A percentile compares a stretch with the other conserved stretches of the same genome.
phyloP scores from a whole-genome alignment of 2,888 invertebrate species.

The Idaea biselata region DNA sequence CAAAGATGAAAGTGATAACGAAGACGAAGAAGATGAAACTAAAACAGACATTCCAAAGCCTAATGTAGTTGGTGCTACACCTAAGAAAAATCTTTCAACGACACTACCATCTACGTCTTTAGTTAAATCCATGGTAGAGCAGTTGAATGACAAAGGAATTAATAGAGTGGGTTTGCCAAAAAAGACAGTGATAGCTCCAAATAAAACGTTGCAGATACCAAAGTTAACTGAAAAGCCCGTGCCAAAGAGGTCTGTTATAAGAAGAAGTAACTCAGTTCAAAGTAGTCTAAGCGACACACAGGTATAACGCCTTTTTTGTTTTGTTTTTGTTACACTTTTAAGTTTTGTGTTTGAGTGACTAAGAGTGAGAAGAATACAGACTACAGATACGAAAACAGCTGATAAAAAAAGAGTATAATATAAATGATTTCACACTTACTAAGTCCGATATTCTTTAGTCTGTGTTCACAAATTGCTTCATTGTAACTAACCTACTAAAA shows the following conservation, averaged over 20 bases:
- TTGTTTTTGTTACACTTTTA: slow-evolving; percentile 32
- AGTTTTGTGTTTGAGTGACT: slow-evolving; percentile 14
- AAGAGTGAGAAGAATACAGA: background rate
- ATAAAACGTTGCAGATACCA: slow-evolving; percentile 76
- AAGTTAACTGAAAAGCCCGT: slow-evolving; percentile 72
- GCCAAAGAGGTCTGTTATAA: slow-evolving; percentile 68
- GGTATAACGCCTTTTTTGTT: slow-evolving; percentile 66
- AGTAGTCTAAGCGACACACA: slow-evolving; percentile 64
- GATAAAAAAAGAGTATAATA: background rate
- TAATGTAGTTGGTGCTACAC: slow-evolving; percentile 72
- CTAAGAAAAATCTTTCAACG: slow-evolving; percentile 57
- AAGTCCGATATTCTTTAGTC: background rate
- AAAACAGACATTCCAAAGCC: slow-evolving; percentile 49
- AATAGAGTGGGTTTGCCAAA: slow-evolving; percentile 66
- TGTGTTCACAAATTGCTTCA: background rate
- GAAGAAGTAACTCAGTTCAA: slow-evolving; percentile 72
- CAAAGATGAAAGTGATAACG: slow-evolving; percentile 33
- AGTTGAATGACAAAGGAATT: slow-evolving; percentile 65
- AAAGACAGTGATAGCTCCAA: slow-evolving; percentile 70
- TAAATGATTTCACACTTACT: background rate
- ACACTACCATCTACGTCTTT: slow-evolving; percentile 68
- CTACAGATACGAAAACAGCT: background rate
- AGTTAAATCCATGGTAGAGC: slow-evolving; percentile 67
- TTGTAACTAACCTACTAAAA: slow-evolving; percentile 54
- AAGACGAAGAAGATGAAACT: slow-evolving; percentile 33